Conservation (phyloP, 2,888 invertebrate species). For the Rotaria socialis region DNA sequence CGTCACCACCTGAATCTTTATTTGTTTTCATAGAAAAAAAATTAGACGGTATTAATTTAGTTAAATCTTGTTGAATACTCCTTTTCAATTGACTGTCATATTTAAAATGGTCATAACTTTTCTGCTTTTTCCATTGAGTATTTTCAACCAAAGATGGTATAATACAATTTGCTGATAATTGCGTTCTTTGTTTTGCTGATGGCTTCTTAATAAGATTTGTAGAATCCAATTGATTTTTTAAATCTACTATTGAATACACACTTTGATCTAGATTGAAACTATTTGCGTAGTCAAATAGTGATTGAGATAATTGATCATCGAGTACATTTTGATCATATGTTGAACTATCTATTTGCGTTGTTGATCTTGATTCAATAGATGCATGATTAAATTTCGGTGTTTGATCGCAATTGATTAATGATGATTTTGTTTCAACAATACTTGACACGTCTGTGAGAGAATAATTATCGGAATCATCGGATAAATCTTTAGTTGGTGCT, state of each 20-base stretch:
- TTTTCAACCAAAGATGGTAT: not conserved
- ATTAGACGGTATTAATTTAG: not conserved
- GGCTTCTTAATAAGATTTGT: not conserved
- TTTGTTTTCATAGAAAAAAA: not conserved
- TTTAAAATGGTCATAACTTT: not conserved
- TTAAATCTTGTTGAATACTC: not conserved
- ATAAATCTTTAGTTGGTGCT: too few relatives aligned
- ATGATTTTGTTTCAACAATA: not conserved
- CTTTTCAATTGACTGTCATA: too few relatives aligned
- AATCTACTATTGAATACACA: not conserved
- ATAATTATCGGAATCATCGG: not conserved
- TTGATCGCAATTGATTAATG: not conserved
- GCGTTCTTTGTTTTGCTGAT: not conserved
- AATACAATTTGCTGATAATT: not conserved
- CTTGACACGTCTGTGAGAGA: not conserved
- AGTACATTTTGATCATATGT: not conserved
- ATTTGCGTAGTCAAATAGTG: not conserved
- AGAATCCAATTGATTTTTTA: not conserved
- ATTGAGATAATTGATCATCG: not conserved
- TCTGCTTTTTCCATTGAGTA: not conserved
- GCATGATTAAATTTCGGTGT: not conserved
- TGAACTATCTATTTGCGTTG: not conserved
- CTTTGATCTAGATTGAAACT: not conserved
- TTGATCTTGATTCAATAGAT: not conserved
- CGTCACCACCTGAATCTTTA: not conserved